Evolutionary conservation across 2,797 vertebrate species (phyloP).

Genomic region (Monodelphis domestica): DNA sequence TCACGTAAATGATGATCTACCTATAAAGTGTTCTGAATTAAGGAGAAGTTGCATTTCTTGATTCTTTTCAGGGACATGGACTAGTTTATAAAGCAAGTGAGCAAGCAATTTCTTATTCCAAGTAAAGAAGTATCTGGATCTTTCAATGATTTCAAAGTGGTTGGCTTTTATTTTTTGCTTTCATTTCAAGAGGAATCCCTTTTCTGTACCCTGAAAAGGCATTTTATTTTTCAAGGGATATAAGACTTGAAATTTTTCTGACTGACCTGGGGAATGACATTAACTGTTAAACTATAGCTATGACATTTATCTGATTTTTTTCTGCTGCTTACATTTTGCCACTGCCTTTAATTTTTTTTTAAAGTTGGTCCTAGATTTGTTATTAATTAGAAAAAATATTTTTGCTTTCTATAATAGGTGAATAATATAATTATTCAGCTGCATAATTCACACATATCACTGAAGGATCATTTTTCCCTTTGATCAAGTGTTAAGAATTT

Average conservation of each 20-base stretch:
- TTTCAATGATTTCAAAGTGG: constrained; percentile 24
- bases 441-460: constrained; percentile 43
- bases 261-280: not conserved
- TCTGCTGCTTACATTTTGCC: not conserved
- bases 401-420: constrained; percentile 29
- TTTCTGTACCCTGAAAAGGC: constrained; percentile 23
- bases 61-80: constrained; percentile 54
- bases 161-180: constrained; percentile 40
- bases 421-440: constrained; percentile 39
- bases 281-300: not conserved
- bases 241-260: constrained; percentile 41
- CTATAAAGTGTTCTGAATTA: constrained; percentile 46
- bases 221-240: constrained; percentile 54
- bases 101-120: constrained; percentile 46
- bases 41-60: constrained; percentile 48
- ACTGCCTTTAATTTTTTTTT: constrained; percentile 28
- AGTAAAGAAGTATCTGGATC: constrained; percentile 48
- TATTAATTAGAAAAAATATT: constrained; percentile 22
- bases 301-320: constrained; percentile 56
- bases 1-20: constrained; percentile 13
- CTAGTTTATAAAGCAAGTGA: constrained; percentile 47
- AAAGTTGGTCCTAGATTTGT: constrained; percentile 45
- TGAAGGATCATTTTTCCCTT: constrained; percentile 32
- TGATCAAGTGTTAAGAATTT: constrained; percentile 56
- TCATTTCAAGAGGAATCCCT: constrained; percentile 42